Percentiles rank a stretch among this genome's conserved stretches.
phyloP scores from a whole-genome alignment of 1,140 invertebrate genomes.

The Idris sp. region DNA sequence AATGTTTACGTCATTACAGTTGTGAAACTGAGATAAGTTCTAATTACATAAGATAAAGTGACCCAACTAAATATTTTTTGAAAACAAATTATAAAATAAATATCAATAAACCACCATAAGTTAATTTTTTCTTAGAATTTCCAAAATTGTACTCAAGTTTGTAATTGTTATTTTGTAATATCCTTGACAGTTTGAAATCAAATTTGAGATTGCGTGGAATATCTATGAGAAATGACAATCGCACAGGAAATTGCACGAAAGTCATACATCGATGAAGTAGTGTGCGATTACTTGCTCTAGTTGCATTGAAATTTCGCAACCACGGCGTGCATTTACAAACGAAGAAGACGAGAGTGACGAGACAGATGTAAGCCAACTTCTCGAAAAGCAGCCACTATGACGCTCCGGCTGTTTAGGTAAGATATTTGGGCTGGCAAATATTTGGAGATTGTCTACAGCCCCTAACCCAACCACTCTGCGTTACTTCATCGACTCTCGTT shows the following conservation, averaged over 20 bases:
- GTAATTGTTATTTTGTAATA: too few species aligned
- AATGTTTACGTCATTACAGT: too few species aligned
- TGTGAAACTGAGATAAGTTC: too few species aligned
- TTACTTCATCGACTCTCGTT: conserved; percentile 73
- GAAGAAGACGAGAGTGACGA: conserved; percentile 62
- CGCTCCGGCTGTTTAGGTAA: conserved; percentile 77
- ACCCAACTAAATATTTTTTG: too few species aligned
- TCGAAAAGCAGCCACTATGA: conserved; percentile 67
- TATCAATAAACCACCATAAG: too few species aligned
- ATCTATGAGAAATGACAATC: too few species aligned
- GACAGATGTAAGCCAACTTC: conserved; percentile 61
- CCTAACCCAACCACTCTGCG: conserved; percentile 70
- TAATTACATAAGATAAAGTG: too few species aligned
- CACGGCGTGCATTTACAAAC: conserved; percentile 60
- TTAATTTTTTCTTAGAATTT: too few species aligned
- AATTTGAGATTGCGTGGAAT: too few species aligned
- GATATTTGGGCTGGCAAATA: conserved; percentile 79
- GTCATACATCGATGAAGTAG: conserved; percentile 45
- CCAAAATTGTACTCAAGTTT: too few species aligned
- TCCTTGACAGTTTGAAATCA: too few species aligned
- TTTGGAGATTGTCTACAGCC: conserved; percentile 78
- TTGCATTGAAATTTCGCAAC: conserved; percentile 60
- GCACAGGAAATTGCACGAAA: conserved; percentile 47
- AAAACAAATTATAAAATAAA: too few species aligned
- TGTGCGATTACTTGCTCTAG: conserved; percentile 51